Evolutionary conservation across 2,888 invertebrate genomes (phyloP).

Genomic region (Gnatocerus cornutus): DNA sequence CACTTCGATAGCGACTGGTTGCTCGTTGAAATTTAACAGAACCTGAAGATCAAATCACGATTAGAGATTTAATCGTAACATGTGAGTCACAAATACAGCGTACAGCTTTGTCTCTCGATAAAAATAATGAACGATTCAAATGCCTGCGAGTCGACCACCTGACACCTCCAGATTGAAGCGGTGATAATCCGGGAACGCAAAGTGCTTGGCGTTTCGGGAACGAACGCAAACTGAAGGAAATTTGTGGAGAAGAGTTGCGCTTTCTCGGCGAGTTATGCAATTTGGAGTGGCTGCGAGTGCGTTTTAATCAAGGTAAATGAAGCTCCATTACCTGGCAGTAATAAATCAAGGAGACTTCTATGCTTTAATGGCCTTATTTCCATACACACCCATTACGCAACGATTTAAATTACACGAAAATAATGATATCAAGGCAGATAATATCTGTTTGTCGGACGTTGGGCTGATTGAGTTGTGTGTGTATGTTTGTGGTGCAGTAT

Average conservation of each 20-base stretch:
- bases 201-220: conserved; percentile 28
- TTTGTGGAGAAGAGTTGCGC: conserved; percentile 28
- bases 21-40: conserved; percentile 10
- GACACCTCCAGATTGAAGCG: conserved; percentile 56
- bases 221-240: conserved; percentile 17
- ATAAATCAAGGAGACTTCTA: conserved; percentile 63
- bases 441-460: conserved; percentile 65
- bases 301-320: conserved; percentile 63
- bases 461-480: conserved; percentile 65
- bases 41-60: conserved; percentile 31
- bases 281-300: conserved; percentile 37
- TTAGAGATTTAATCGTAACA: conserved; percentile 41
- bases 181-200: conserved; percentile 47
- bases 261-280: conserved; percentile 51
- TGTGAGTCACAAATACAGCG: conserved; percentile 43
- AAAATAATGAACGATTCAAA: conserved; percentile 57
- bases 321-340: conserved; percentile 58
- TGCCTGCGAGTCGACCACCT: conserved; percentile 50
- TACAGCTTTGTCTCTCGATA: conserved; percentile 54
- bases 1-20: conserved; percentile 26
- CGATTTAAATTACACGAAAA: conserved; percentile 67
- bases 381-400: conserved; percentile 66
- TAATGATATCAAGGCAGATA: conserved; percentile 64
- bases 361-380: conserved; percentile 65
- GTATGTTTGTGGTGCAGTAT: conserved; percentile 12